These are phyloP conservation scores for Periparus ater DNA, from an alignment of 2,797 vertebrate species.

Conservation along the genomic window DNA sequence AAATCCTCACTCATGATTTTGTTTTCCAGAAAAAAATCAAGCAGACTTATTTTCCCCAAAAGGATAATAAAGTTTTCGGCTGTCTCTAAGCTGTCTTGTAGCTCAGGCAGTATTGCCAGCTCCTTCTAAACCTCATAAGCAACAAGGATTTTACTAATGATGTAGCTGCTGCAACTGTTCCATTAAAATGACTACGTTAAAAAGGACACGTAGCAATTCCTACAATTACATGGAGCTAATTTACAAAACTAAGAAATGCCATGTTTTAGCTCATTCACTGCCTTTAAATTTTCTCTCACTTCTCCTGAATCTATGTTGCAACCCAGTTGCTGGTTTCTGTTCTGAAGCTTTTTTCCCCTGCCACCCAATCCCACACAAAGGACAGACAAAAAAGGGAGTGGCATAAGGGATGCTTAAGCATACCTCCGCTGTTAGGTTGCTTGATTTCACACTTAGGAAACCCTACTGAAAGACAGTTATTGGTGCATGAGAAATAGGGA, in stretches of 20 bases:
- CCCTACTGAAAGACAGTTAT: background rate
- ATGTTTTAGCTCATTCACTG: background rate
- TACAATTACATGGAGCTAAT: background rate
- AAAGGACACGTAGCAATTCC: background rate
- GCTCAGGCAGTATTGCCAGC: background rate
- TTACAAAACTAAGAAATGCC: background rate
- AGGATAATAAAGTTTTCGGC: background rate
- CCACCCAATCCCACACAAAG: background rate
- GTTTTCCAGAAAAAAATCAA: background rate
- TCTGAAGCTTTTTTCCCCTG: background rate
- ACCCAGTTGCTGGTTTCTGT: background rate
- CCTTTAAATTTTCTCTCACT: background rate
- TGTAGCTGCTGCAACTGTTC: background rate
- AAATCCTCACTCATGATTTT: background rate
- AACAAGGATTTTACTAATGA: background rate
- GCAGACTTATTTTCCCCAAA: background rate
- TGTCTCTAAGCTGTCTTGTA: background rate
- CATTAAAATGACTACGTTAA: background rate
- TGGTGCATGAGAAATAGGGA: background rate
- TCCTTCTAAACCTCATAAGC: background rate
- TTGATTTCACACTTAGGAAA: background rate
- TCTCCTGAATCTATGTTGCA: background rate
- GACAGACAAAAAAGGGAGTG: background rate
- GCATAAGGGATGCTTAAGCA: background rate
- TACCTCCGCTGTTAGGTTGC: background rate